Base-by-base conservation (phyloP, 2,797 vertebrate species). In the Sebastes oblongus region DNA sequence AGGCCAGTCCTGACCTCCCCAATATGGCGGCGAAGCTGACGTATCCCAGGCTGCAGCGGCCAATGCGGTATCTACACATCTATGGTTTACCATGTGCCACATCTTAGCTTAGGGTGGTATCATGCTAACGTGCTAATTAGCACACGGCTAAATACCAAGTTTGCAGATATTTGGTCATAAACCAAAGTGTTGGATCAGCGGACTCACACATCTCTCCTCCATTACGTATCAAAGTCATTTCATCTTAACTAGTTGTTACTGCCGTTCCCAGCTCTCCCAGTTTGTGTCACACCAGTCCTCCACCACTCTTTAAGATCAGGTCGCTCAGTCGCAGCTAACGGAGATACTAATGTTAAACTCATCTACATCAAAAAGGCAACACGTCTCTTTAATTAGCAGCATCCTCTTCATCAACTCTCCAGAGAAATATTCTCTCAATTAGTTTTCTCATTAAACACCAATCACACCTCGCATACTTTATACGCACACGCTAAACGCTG, bases 321-420 rank as follows among this genome's bases (percentile, higher is more conserved):
- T 9, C 8, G 30, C 30, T 9, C 30, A 32, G 30, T 32, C 30
- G 1, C 36, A 52, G 80, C 72, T 27, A 13, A 76, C 75, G 67
- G 68, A 86, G 67, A 85, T 65, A 27, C 80, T 90, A 66, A 91
- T 92, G 92, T 89, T 89, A 86, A 90, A 92, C 80, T 80, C 81
- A 81, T 91, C 84, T 82, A 84, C 87, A 87, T 91, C 85, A 84
- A 89, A 92, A 91, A 78, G 78, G 84, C 88, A 88, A 90, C 89
- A 86, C 81, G 75, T 87, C 90, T 93, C 81, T 93, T 91, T 93
- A 91, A 94, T 94, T 91, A 93, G 11, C 36, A 93, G 84, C 86
- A 83, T 78, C 81, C 89, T 80, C 80, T 85, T 87, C 77, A 74
- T 89, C 72, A 91, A 87, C 50, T 83, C 91, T 85, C 83, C 30